These are phyloP conservation scores for Laticauda laticaudata DNA, from an alignment of 2,113 vertebrate genomes.

Conservation along the genomic window DNA sequence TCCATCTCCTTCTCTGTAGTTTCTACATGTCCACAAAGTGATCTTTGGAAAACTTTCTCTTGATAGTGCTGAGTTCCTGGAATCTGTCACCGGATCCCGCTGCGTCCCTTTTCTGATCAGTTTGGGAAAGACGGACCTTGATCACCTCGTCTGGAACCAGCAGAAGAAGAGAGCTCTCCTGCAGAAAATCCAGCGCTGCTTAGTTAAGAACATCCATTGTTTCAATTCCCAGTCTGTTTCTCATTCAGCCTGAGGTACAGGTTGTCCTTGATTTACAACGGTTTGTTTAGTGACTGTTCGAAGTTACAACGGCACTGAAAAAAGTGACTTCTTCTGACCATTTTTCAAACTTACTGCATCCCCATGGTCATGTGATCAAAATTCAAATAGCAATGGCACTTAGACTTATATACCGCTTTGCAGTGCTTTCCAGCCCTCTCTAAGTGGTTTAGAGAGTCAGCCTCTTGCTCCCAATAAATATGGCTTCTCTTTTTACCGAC, in stretches of 20 bases:
- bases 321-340: neutral
- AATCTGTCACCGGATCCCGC: conserved; percentile 51
- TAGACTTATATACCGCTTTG: neutral
- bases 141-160: conserved; percentile 62
- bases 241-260: neutral
- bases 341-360: neutral
- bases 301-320: neutral
- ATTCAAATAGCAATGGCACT: neutral
- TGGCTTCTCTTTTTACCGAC: no score
- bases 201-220: conserved; percentile 65
- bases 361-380: neutral
- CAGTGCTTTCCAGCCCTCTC: neutral
- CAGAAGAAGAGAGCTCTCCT: conserved; percentile 70
- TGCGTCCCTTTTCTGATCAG: conserved; percentile 63
- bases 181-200: conserved; percentile 70
- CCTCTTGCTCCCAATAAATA: no score
- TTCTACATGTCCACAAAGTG: neutral
- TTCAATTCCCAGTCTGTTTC: neutral
- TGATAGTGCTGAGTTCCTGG: conserved; percentile 67
- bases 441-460: no score
- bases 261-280: no score
- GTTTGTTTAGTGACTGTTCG: neutral
- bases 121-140: conserved; percentile 66
- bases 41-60: conserved; percentile 30
- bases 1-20: neutral